Base-by-base conservation (phyloP, 2,888 invertebrate genomes). In the Calephelis perditalis region DNA sequence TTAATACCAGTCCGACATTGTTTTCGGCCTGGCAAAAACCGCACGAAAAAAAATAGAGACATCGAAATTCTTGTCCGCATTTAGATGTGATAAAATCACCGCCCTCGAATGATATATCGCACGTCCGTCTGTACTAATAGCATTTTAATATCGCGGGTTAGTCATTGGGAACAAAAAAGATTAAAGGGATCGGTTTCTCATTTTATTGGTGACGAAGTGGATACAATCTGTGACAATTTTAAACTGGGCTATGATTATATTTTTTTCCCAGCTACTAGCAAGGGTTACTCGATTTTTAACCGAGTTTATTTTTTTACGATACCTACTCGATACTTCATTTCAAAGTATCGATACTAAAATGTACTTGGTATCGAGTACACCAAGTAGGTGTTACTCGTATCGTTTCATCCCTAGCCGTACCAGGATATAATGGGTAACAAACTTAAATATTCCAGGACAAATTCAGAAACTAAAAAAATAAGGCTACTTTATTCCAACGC, bases 101-200 rank as follows among this genome's bases (percentile, higher is more conserved):
- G 81, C 82, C 79, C 76, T 70, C 69, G 72, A 80, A 85, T 88
- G 86, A 88, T 87, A 86, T 86, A 87, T 86, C 73, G 81, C 74
- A 71, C 74, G 71, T 71, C 74, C 79, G 76, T 81, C 78, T 82
- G 79, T 77, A 80, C 86, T 90, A 90, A 90, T 89, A 86, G 86
- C 85, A 71, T 86, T 90, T 87, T 89, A 90, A 90, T 89, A 83
- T 80, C 80, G 71, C 66, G 77, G 76, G 76, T 87, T 83, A 86
- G 82, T 86, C 84, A 87, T 82, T 74, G 67, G 62, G 35, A 52
- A 40, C 40, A 40, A 52, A 52, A 52, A 52, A 52, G 52, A 52
- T 52, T 52, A 52, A 26, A 10, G 35, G 35, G 52, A 52, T 52
- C 52, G 52, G 26, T 52, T 52, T 52, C 52, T 52, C 9, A 52